Percentiles rank a stretch among this genome's conserved stretches.
phyloP scores from a whole-genome alignment of 2,888 invertebrate species.

The Lordiphosa fenestrarum region DNA sequence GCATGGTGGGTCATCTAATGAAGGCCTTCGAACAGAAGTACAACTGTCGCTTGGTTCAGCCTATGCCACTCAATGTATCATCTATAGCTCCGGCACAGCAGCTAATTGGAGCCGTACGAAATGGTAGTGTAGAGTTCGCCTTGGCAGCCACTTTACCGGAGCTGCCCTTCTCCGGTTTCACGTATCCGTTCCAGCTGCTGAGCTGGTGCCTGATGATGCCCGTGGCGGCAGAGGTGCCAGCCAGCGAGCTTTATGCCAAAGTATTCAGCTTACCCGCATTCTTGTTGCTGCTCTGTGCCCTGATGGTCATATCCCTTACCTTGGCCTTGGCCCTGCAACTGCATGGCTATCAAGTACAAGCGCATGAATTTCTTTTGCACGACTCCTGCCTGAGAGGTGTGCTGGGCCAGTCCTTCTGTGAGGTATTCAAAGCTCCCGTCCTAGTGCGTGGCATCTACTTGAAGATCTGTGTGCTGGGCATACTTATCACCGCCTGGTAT shows the following conservation, averaged over 20 bases:
- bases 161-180: slow-evolving; percentile 32
- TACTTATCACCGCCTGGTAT: slow-evolving; percentile 65
- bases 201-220: slow-evolving; percentile 69
- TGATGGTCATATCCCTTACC: slow-evolving; percentile 51
- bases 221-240: slow-evolving; percentile 55
- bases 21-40: slow-evolving; percentile 49
- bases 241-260: slow-evolving; percentile 49
- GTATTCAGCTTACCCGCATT: slow-evolving; percentile 51
- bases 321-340: slow-evolving; percentile 45
- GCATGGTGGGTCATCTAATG: slow-evolving; percentile 59
- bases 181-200: slow-evolving; percentile 59
- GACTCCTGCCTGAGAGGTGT: slow-evolving; percentile 59
- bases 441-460: slow-evolving; percentile 58
- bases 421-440: slow-evolving; percentile 39
- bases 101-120: slow-evolving; percentile 45
- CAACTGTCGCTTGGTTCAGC: slow-evolving; percentile 51
- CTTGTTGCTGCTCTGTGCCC: slow-evolving; percentile 25
- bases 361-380: slow-evolving; percentile 48
- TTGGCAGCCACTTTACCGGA: slow-evolving; percentile 38
- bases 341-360: slow-evolving; percentile 35
- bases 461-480: slow-evolving; percentile 66
- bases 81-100: slow-evolving; percentile 29
- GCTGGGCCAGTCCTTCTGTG: slow-evolving; percentile 57
- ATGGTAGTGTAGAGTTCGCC: slow-evolving; percentile 55
- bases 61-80: slow-evolving; percentile 31